Evolutionary conservation across 2,888 invertebrate genomes (phyloP).

Genomic region (Salpingus planirostris): DNA sequence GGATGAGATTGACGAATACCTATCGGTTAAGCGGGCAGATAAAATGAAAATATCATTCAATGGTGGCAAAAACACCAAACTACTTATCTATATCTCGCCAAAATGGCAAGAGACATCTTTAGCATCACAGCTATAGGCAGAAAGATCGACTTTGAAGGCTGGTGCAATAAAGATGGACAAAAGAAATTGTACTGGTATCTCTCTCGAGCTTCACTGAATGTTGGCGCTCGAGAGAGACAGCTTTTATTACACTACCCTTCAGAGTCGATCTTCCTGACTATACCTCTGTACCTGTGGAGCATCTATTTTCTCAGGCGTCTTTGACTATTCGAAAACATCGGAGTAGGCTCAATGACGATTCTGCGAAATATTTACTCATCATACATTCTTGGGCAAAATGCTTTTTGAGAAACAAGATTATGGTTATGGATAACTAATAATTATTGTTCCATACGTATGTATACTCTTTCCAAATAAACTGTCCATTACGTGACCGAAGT

Average conservation of each 20-base stretch:
- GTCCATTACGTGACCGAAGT: no score
- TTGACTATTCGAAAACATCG: constrained; percentile 1
- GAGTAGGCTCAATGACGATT: background rate
- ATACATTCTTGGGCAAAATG: constrained; percentile 1
- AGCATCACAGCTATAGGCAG: background rate
- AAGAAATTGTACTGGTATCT: no score
- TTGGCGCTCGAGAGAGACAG: no score
- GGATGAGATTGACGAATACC: background rate
- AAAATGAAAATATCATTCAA: background rate
- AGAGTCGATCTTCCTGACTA: no score
- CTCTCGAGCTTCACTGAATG: no score
- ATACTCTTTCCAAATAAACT: no score
- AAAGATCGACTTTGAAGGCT: no score
- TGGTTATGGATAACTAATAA: no score
- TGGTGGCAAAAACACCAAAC: background rate
- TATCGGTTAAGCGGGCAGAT: background rate
- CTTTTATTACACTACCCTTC: no score
- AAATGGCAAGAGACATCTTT: background rate
- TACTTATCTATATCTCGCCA: background rate
- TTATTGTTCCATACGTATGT: no score
- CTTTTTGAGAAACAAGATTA: background rate
- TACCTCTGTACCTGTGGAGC: constrained; percentile 1
- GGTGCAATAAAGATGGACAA: no score
- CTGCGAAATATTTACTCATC: background rate
- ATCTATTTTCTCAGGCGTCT: constrained; percentile 1